Evolutionary conservation across 2,113 vertebrate species (phyloP).

Genomic region (Malurus cyaneus): DNA sequence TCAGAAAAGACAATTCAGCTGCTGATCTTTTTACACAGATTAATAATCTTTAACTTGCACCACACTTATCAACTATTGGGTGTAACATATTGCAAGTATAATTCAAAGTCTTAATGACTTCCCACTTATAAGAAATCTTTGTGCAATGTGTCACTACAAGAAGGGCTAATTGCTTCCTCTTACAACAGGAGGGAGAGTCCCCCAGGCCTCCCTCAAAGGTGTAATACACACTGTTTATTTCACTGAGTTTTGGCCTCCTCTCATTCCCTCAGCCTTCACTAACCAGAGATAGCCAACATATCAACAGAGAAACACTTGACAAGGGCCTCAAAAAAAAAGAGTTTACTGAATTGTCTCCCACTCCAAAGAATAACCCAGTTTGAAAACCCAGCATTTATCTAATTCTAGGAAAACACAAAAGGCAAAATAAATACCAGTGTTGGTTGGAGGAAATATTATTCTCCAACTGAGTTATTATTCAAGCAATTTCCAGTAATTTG

Average conservation of each 20-base stretch:
- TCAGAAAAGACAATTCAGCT: background rate
- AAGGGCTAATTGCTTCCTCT: background rate
- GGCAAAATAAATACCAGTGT: background rate
- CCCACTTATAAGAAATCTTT: background rate
- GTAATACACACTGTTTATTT: background rate
- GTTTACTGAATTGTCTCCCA: background rate
- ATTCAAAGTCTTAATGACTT: background rate
- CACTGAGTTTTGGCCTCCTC: background rate
- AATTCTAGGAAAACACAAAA: background rate
- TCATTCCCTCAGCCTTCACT: background rate
- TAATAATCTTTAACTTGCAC: background rate
- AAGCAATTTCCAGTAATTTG: background rate
- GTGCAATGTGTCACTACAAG: background rate
- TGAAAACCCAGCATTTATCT: background rate
- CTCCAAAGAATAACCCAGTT: background rate
- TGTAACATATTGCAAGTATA: background rate
- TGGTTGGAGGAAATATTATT: background rate
- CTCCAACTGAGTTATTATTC: background rate
- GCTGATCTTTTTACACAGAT: background rate
- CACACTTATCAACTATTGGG: background rate
- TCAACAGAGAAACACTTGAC: background rate
- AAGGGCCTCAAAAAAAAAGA: background rate
- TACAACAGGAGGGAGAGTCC: background rate
- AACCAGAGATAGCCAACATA: background rate
- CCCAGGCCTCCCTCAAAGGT: background rate